A percentile compares a stretch with the other conserved stretches of the same genome.
Evolutionary conservation across 2,113 vertebrate genomes (phyloP).

Genomic region (Excalfactoria chinensis): DNA sequence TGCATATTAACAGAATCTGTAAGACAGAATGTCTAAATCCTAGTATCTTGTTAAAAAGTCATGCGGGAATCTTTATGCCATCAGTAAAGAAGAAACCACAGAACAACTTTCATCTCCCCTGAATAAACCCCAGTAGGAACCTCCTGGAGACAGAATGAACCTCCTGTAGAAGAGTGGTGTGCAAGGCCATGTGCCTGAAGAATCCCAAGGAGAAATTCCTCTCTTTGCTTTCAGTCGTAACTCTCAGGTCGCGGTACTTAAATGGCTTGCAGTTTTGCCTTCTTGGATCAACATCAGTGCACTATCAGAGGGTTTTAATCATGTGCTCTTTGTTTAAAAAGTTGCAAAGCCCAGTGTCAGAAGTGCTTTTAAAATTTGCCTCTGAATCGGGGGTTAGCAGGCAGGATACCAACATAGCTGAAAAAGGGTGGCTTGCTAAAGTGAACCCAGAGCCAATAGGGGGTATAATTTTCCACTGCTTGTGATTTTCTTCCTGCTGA

Average conservation of each 20-base stretch:
- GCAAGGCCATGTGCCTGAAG: rapidly evolving
- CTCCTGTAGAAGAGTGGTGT: neutral
- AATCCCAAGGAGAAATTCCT: neutral
- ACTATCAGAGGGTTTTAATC: neutral
- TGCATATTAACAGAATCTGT: neutral
- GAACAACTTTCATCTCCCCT: neutral
- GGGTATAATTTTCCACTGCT: constrained; percentile 1
- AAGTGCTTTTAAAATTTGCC: neutral
- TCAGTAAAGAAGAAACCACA: neutral
- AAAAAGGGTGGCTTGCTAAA: neutral
- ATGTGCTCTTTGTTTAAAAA: neutral
- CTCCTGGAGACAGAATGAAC: neutral
- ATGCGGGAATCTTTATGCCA: neutral
- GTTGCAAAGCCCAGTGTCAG: neutral
- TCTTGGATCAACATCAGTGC: neutral
- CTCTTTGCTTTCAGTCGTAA: neutral
- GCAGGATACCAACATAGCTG: neutral
- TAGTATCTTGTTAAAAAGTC: neutral
- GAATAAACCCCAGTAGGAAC: neutral
- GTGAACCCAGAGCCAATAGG: neutral
- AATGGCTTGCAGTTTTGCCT: neutral
- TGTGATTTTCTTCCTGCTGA: constrained; percentile 25
- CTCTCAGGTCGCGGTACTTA: neutral
- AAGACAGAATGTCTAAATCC: neutral
- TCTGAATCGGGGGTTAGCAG: neutral